Percentiles rank a stretch among this genome's conserved stretches.
phyloP scores from a whole-genome alignment of 2,888 invertebrate species.

The Hemithea aestivaria region DNA sequence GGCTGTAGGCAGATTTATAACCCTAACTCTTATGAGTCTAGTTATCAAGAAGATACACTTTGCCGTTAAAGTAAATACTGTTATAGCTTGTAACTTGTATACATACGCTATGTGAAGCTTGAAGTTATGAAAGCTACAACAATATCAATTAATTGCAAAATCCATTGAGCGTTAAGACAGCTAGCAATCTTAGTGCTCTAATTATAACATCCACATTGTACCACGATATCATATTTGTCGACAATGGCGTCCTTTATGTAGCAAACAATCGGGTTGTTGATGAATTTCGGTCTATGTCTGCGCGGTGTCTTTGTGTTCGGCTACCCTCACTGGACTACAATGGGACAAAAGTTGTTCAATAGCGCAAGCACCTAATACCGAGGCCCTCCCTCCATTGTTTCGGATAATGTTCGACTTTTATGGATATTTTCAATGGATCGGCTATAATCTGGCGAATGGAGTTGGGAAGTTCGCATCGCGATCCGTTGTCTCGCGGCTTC shows the following conservation, averaged over 20 bases:
- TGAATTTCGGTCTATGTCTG: conserved; percentile 79
- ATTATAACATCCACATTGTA: conserved; percentile 74
- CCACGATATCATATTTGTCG: conserved; percentile 77
- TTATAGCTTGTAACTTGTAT: too few species aligned
- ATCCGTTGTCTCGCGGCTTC: conserved; percentile 13
- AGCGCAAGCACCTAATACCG: conserved; percentile 76
- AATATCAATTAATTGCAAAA: conserved; percentile 13
- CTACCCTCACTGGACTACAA: conserved; percentile 77
- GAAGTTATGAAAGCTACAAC: too few species aligned
- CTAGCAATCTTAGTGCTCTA: conserved; percentile 51
- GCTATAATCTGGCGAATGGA: conserved; percentile 71
- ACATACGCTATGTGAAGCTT: too few species aligned
- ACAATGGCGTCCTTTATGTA: conserved; percentile 77
- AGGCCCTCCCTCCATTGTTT: conserved; percentile 75
- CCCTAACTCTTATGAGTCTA: too few species aligned
- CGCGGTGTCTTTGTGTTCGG: conserved; percentile 71
- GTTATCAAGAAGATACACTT: too few species aligned
- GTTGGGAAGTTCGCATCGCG: conserved; percentile 53
- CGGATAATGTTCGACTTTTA: conserved; percentile 79
- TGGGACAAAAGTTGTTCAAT: conserved; percentile 79
- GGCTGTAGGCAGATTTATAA: too few species aligned
- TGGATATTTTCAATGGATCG: conserved; percentile 79
- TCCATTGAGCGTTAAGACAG: conserved; percentile 29
- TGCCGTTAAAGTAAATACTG: too few species aligned
- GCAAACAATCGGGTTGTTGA: conserved; percentile 79